Evolutionary conservation across 2,888 invertebrate species (phyloP).

Genomic region (Odontothrips loti): DNA sequence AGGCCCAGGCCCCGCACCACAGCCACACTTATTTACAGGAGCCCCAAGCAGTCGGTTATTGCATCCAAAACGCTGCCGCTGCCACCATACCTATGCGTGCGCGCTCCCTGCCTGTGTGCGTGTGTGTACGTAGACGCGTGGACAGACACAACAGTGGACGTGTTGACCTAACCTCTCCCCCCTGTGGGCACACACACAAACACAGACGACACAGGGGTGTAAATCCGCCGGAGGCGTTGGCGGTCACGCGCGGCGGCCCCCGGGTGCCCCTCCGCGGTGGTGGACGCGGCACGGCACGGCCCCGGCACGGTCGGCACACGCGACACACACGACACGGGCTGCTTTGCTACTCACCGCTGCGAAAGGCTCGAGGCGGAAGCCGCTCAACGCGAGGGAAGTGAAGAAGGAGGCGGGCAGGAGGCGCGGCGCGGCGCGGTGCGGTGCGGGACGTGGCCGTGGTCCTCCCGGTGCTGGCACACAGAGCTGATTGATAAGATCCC

Average conservation of each 20-base stretch:
- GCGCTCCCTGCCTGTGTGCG: background rate
- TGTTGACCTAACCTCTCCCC: background rate
- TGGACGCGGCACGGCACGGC: background rate
- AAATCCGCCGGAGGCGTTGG: background rate
- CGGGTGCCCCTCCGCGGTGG: background rate
- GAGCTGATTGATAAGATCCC: slow-evolving; percentile 3
- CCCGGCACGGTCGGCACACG: background rate
- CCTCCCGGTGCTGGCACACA: background rate
- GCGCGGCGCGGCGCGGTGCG: background rate
- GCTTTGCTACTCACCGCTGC: background rate
- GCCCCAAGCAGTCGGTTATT: no score
- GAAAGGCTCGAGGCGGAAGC: no score
- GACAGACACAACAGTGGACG: background rate
- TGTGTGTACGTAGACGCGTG: background rate
- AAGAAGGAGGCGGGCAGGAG: background rate
- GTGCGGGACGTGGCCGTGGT: background rate
- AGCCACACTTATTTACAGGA: no score
- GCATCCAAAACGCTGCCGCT: no score
- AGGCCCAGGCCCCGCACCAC: no score
- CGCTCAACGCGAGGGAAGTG: no score
- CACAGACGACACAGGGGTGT: background rate
- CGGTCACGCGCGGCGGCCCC: background rate
- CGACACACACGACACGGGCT: background rate
- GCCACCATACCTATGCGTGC: no score
- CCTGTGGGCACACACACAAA: background rate